Base-by-base conservation (phyloP, 2,888 invertebrate genomes). In the Tolmerus cingulatus region DNA sequence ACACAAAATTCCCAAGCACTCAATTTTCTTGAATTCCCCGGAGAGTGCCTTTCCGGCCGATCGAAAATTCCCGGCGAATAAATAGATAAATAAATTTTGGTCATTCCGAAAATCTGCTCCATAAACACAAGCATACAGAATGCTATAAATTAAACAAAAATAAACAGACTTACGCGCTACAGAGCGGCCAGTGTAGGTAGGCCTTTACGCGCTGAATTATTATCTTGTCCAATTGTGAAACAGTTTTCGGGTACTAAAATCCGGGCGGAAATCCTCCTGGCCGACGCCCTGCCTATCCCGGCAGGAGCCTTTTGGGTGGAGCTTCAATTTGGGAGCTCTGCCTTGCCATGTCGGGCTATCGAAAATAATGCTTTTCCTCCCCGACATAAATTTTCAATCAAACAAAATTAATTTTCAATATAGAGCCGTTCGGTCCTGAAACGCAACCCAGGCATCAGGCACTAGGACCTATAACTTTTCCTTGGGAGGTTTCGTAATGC, bases 391-490 rank as follows among this genome's bases (percentile, higher is more conserved):
- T 78, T 78, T 78, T 78, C 78, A 78, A 78, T 78, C 78, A 43
- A 40, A 78, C 78, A 78, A 78, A 78, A 78, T 78, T 78, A 78
- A 78, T 40, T 78, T 78, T 78, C 78, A 23, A 78, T 78, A 40
- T 40, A 23, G 16, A 40, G 16, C 78, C 43, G 14, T 9, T 19
- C 46, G 23, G n/a, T n/a, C 8, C 46, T 40, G 40, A 78, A 78
- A 78, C 40, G 19, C 23, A 57, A 66, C 23, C 66, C 27, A 12
- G 23, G 23, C 7, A 43, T 43, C 43, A 46, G 66, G 12, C 66
- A 12, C 23, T 66, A 66, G n/a, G 51, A n/a, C 51, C 51, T 23
- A 66, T 23, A 66, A 66, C 23, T 23, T 66, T 66, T 66, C 66
- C 66, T 66, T 66, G 27, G 66, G 66, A 27, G 66, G 23, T 66